These are phyloP conservation scores for Gryllus bimaculatus DNA, from an alignment of 1,140 invertebrate genomes.

Conservation along the genomic window DNA sequence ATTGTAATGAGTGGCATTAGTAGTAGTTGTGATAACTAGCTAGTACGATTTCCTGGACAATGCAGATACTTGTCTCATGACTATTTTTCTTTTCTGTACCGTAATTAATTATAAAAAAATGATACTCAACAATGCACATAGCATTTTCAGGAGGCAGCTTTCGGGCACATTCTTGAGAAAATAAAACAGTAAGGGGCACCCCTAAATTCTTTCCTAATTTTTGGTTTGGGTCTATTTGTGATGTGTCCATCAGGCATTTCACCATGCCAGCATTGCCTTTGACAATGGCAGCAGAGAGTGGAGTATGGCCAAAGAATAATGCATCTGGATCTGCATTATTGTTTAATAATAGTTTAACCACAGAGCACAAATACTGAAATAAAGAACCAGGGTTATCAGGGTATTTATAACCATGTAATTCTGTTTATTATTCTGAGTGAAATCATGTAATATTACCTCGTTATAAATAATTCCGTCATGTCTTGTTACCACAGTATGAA, in stretches of 20 bases:
- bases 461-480: too few species aligned
- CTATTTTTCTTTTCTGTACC: too few species aligned
- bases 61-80: too few species aligned
- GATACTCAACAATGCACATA: neutral
- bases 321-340: neutral
- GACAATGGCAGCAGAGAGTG: constrained; percentile 14
- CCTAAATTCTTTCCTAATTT: neutral
- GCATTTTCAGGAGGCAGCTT: neutral
- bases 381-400: too few species aligned
- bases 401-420: too few species aligned
- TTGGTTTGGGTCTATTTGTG: neutral
- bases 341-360: neutral
- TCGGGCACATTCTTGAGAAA: neutral
- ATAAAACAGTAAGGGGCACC: neutral
- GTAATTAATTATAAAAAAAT: too few species aligned
- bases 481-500: too few species aligned
- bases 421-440: too few species aligned
- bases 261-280: constrained; percentile 11
- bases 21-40: too few species aligned
- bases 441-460: too few species aligned
- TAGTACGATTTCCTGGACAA: too few species aligned
- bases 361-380: neutral
- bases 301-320: constrained; percentile 17
- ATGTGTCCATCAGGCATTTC: neutral
- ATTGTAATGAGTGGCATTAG: too few species aligned